These are phyloP conservation scores for Aphrophora alni DNA, from an alignment of 2,888 invertebrate species.

Conservation along the genomic window DNA sequence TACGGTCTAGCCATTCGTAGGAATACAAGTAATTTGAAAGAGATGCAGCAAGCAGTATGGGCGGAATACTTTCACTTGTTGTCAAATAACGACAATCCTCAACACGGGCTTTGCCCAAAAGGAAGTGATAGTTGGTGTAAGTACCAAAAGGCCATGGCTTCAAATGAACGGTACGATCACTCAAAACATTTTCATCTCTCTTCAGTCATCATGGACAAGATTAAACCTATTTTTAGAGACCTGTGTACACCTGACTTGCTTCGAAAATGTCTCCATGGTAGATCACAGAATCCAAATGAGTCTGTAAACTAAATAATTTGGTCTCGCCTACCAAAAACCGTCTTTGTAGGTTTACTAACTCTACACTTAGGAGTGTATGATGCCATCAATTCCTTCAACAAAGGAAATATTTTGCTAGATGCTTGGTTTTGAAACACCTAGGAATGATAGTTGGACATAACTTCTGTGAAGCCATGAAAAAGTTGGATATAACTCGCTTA, in stretches of 20 bases:
- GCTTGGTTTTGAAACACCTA: neutral
- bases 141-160: neutral
- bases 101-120: neutral
- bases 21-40: neutral
- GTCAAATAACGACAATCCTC: neutral
- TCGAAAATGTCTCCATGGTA: neutral
- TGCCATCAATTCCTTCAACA: neutral
- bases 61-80: neutral
- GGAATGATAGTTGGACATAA: neutral
- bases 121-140: neutral
- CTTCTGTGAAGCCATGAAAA: neutral
- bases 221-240: neutral
- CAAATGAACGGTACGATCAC: neutral
- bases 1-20: constrained; percentile 6
- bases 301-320: neutral
- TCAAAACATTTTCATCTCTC: neutral
- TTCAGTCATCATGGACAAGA: neutral
- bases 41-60: too few species aligned
- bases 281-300: neutral
- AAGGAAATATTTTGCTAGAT: neutral
- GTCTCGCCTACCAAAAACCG: neutral
- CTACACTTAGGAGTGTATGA: neutral
- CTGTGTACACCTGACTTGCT: too few species aligned
- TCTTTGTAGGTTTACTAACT: neutral
- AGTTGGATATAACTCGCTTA: neutral